Conservation (phyloP, 2,797 vertebrate species). For the Luscinia megarhynchos region DNA sequence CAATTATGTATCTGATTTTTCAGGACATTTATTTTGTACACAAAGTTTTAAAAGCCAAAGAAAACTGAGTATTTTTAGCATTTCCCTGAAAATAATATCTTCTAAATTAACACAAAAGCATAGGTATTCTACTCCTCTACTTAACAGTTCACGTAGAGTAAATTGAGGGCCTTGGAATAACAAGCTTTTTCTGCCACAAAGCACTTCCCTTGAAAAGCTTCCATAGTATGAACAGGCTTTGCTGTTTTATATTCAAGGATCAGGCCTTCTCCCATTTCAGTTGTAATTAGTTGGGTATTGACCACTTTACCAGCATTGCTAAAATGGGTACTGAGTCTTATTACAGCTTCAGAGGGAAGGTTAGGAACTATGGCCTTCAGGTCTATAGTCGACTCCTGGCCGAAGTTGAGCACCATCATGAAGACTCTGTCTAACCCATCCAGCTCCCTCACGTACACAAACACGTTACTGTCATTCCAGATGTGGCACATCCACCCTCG, state of each 20-base stretch:
- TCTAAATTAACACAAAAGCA: background rate
- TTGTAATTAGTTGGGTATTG: slow-evolving; percentile 74
- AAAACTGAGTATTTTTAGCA: background rate
- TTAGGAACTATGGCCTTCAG: slow-evolving; percentile 76
- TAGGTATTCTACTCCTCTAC: background rate
- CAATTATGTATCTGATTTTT: background rate
- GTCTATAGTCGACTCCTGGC: slow-evolving; percentile 71
- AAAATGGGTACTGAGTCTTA: slow-evolving; percentile 85
- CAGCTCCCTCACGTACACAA: slow-evolving; percentile 88
- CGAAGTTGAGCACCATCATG: slow-evolving; percentile 92
- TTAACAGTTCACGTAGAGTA: slow-evolving; percentile 87
- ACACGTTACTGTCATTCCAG: slow-evolving; percentile 77
- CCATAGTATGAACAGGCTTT: slow-evolving; percentile 76
- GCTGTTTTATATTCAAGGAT: slow-evolving; percentile 84
- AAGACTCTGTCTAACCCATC: slow-evolving; percentile 86
- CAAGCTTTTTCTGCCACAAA: slow-evolving; percentile 91
- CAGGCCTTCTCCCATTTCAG: slow-evolving; percentile 86
- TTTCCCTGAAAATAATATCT: background rate
- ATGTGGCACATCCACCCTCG: slow-evolving; percentile 93
- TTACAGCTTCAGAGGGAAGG: slow-evolving; percentile 78
- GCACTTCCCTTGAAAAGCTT: slow-evolving; percentile 77
- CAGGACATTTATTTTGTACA: background rate
- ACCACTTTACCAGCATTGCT: slow-evolving; percentile 64
- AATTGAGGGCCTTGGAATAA: slow-evolving; percentile 82
- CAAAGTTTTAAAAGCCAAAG: background rate